These are phyloP conservation scores for Rhegmatorhina hoffmannsi DNA, from an alignment of 2,113 vertebrate species.

Conservation along the genomic window DNA sequence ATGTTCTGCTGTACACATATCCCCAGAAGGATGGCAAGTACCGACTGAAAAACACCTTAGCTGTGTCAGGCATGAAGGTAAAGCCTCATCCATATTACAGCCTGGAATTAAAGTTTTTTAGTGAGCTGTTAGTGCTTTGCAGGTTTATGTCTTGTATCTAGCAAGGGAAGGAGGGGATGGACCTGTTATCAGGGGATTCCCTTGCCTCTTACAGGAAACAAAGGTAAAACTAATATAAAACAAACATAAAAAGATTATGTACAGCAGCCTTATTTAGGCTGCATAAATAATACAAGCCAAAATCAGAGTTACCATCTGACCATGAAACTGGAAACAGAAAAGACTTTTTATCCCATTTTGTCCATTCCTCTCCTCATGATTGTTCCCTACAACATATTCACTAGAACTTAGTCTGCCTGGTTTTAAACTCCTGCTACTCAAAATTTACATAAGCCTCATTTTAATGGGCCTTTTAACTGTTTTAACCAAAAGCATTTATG, in stretches of 20 bases:
- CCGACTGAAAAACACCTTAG: constrained; percentile 87
- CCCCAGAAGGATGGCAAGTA: constrained; percentile 98
- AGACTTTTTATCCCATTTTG: not conserved
- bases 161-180: not conserved
- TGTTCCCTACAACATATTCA: not conserved
- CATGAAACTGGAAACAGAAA: not conserved
- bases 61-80: constrained; percentile 90
- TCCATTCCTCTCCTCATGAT: not conserved
- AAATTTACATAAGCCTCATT: not conserved
- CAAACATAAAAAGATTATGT: not conserved
- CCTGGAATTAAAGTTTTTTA: not conserved
- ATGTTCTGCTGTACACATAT: constrained; percentile 93
- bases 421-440: not conserved
- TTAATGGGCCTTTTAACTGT: not conserved
- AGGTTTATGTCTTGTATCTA: not conserved
- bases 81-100: not conserved
- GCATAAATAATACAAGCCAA: constrained; percentile 16
- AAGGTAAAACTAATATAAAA: not conserved
- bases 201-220: not conserved
- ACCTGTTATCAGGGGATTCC: not conserved
- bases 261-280: not conserved
- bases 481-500: not conserved
- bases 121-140: not conserved
- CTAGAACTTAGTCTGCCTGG: not conserved
- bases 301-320: not conserved